Evolutionary conservation across 2,113 vertebrate species (phyloP).

Genomic region (Neolamprologus sp.): DNA sequence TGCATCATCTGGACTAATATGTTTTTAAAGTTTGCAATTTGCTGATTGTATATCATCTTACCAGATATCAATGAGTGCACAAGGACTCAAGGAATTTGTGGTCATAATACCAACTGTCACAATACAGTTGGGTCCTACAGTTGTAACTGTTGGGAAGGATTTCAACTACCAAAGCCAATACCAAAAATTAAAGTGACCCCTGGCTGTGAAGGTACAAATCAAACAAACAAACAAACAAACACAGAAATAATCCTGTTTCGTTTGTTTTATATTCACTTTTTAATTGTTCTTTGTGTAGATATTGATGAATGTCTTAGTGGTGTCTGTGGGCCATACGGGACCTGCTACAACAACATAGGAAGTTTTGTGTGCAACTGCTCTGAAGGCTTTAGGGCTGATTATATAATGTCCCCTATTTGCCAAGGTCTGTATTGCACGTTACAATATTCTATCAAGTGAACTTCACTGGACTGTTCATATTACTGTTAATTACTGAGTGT

Average conservation of each 20-base stretch:
- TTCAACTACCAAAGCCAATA: not conserved
- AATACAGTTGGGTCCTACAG: constrained; percentile 7
- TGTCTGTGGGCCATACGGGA: constrained; percentile 9
- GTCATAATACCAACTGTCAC: not conserved
- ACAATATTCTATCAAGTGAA: not conserved
- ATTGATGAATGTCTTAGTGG: constrained; percentile 26
- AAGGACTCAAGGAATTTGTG: not conserved
- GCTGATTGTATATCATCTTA: not conserved
- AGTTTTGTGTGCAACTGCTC: constrained; percentile 4
- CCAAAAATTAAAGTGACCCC: fast-evolving
- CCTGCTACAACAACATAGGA: constrained; percentile 14
- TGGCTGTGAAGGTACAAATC: constrained; percentile 11
- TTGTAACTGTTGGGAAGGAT: constrained; percentile 8
- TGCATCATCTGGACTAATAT: not conserved
- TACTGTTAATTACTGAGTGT: not conserved
- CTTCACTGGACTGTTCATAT: not conserved
- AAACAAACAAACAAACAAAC: not conserved
- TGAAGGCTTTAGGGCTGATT: not conserved
- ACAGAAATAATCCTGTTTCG: not conserved
- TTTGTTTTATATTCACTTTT: not conserved
- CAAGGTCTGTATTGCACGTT: constrained; percentile 23
- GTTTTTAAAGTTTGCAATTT: not conserved
- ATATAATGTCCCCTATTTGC: not conserved
- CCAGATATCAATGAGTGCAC: constrained; percentile 47
- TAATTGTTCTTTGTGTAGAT: not conserved